A percentile compares a stretch with the other conserved stretches of the same genome.
Conservation (phyloP, 2,113 vertebrate species). For the Rhinolophus ferrumequinum region DNA sequence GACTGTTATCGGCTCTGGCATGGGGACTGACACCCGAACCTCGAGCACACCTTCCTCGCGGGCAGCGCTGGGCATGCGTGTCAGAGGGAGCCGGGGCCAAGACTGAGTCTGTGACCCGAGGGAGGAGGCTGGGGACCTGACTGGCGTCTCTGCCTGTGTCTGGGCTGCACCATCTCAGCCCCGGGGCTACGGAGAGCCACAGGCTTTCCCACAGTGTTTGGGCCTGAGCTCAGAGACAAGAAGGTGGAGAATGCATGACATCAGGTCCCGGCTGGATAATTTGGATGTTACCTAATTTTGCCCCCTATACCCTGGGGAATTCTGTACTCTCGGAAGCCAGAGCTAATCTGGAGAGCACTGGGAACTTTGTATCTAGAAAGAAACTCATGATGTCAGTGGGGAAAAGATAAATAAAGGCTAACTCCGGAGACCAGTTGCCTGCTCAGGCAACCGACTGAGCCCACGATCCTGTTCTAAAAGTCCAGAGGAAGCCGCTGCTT, state of each 20-base stretch:
- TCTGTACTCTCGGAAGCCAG: background rate
- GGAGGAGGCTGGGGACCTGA: background rate
- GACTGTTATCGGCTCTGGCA: background rate
- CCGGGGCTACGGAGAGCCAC: background rate
- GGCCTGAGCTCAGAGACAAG: background rate
- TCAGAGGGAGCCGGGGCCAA: background rate
- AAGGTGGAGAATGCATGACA: background rate
- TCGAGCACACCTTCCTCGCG: background rate
- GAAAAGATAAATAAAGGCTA: background rate
- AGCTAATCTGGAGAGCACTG: background rate
- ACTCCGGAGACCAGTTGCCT: background rate
- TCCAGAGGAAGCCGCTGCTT: background rate
- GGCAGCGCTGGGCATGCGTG: background rate
- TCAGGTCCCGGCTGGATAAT: background rate
- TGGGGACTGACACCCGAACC: constrained; percentile 16
- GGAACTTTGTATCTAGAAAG: background rate
- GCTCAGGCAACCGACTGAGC: background rate
- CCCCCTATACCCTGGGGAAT: background rate
- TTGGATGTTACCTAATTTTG: background rate
- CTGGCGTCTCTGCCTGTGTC: background rate
- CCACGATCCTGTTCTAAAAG: background rate
- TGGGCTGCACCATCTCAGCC: background rate
- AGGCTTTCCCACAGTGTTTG: background rate
- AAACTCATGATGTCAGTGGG: background rate
- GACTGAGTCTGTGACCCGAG: background rate